Conservation (phyloP, 2,113 vertebrate genomes). For the Fukomys damarensis region DNA sequence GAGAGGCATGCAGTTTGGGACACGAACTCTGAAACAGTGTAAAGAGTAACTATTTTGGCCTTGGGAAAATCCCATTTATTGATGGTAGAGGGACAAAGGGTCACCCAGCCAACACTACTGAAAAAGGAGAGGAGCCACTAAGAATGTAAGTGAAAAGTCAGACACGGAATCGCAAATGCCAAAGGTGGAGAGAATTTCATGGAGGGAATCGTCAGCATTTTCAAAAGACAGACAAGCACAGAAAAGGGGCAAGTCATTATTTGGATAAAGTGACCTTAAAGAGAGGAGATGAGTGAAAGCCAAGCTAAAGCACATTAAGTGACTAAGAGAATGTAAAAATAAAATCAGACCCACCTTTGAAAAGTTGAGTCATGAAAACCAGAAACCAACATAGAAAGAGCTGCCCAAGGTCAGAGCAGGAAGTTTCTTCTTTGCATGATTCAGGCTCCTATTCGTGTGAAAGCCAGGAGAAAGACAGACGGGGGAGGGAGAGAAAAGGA, state of each 20-base stretch:
- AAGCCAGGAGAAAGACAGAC: not conserved
- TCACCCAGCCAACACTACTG: not conserved
- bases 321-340: conserved; percentile 25
- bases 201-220: not conserved
- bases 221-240: conserved; percentile 21
- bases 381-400: not conserved
- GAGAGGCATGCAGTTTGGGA: not conserved
- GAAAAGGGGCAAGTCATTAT: not conserved
- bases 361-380: conserved; percentile 10
- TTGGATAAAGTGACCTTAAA: not conserved
- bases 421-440: not conserved
- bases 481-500: not conserved
- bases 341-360: conserved; percentile 24
- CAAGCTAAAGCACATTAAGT: not conserved
- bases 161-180: not conserved
- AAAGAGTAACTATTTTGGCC: not conserved
- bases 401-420: not conserved
- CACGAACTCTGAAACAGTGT: not conserved
- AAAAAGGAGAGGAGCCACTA: not conserved
- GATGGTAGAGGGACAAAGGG: not conserved
- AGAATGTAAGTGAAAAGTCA: not conserved
- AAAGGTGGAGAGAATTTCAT: not conserved
- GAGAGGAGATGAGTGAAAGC: conserved; percentile 2
- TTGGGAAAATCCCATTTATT: not conserved
- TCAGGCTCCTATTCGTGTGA: not conserved